Base-by-base conservation (phyloP, 2,797 vertebrate species). In the Neosilurus hyrtlii region DNA sequence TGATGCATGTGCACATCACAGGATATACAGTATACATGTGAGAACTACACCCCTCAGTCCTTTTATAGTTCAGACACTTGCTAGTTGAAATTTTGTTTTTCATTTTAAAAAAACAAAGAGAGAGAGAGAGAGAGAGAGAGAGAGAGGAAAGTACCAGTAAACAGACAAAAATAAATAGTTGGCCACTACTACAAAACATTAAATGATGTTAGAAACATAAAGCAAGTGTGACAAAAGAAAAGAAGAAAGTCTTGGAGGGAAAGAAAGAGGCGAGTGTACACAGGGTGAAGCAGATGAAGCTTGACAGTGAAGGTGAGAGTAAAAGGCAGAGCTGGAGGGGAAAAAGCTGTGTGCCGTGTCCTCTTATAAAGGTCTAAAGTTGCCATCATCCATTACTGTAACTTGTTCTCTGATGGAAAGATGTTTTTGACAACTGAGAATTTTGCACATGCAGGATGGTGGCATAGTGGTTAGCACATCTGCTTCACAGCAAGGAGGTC, bases 251-350 rank as follows among this genome's bases (percentile, higher is more conserved):
- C n/a, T 56, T 49, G 9, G 20, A 78, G 7, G 67, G 43, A 81
- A 81, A 75, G 35, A 79, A 43, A 54, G 57, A 61, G 51, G 57
- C 0, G 11, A 82, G 59, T 30, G 61, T 79, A 68, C 26, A 10
- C 81, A 76, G 54, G 59, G 78, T 83, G 81, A 88, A 49, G 79
- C 12, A 86, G 79, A 88, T 80, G 26, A 82, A 82, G 70, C 68
- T 67, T 83, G 85, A 88, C 87, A 85, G 85, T 79, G 43, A 85
- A 86, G 83, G 81, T 83, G 83, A 85, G 57, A 65, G 43, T 79
- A 83, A 86, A 86, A 86, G 78, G 81, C 81, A 81, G 54, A 70
- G 61, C 80, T 84, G 61, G 51, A 83, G 54, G 57, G 52, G 66
- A 75, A 7, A 86, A 54, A 54, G 10, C 81, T 37, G 62, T 57